Conservation (phyloP, 1,140 invertebrate genomes). For the Eulimnadia texana region DNA sequence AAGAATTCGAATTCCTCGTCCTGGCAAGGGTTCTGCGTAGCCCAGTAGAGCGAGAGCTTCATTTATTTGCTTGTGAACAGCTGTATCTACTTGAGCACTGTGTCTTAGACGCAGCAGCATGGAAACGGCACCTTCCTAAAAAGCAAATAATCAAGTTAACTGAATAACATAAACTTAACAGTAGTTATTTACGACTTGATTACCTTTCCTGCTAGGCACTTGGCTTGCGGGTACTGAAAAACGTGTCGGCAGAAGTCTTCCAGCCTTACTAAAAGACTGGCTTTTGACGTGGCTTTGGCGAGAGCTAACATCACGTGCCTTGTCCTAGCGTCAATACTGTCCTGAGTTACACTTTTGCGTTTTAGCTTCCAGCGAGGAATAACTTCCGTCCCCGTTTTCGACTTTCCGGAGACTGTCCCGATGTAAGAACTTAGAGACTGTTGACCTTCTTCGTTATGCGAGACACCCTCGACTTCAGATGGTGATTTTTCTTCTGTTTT, state of each 20-base stretch:
- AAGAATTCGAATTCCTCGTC: constrained; percentile 61
- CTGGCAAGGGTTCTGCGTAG: constrained; percentile 48
- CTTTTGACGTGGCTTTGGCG: constrained; percentile 37
- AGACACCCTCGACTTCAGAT: not conserved
- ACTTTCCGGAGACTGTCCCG: not conserved
- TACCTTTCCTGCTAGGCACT: constrained; percentile 48
- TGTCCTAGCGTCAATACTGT: constrained; percentile 41
- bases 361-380: constrained; percentile 11
- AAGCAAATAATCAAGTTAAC: constrained; percentile 18
- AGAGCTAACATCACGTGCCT: constrained; percentile 48
- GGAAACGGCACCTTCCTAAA: constrained; percentile 45
- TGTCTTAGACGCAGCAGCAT: constrained; percentile 37
- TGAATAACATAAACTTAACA: constrained; percentile 3
- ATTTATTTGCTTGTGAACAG: constrained; percentile 29
- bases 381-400: not conserved
- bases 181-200: constrained; percentile 14
- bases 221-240: constrained; percentile 51
- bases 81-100: constrained; percentile 28
- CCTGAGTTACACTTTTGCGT: constrained; percentile 14
- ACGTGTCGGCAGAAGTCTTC: constrained; percentile 54
- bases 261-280: constrained; percentile 40
- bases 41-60: constrained; percentile 61
- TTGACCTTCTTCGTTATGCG: not conserved
- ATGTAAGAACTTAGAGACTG: not conserved
- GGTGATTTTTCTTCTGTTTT: not conserved